Percentiles rank a stretch among this genome's conserved stretches.
Conservation (phyloP, 2,113 vertebrate genomes). For the Halichoeres trimaculatus region DNA sequence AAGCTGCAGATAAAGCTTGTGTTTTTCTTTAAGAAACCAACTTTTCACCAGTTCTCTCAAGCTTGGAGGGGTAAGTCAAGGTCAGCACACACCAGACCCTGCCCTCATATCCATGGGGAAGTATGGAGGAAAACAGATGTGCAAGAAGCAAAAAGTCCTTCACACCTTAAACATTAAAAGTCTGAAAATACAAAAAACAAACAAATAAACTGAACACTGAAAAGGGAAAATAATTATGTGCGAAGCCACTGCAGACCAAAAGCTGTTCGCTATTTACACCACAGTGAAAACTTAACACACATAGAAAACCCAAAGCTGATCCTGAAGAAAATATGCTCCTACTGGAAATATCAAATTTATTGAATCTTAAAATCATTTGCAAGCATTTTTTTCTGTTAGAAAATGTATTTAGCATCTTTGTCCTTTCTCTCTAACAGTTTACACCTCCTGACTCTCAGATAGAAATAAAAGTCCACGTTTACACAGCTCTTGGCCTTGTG, state of each 20-base stretch:
- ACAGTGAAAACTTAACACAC: conserved; percentile 3
- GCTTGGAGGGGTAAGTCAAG: conserved; percentile 29
- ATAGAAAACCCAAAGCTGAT: not conserved
- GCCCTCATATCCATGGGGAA: conserved; percentile 25
- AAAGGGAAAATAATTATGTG: not conserved
- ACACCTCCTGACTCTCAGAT: conserved; percentile 29
- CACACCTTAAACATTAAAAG: conserved; percentile 1
- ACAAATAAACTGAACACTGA: not conserved
- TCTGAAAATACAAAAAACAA: not conserved
- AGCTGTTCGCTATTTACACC: conserved; percentile 34
- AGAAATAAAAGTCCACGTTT: no score
- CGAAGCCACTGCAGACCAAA: not conserved
- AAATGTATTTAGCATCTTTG: not conserved
- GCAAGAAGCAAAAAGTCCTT: not conserved
- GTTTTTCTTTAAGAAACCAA: not conserved
- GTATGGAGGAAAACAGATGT: conserved; percentile 31
- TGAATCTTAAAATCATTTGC: not conserved
- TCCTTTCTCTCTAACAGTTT: conserved; percentile 8
- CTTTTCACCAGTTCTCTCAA: conserved; percentile 34
- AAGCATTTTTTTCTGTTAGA: not conserved
- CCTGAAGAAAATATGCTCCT: not conserved
- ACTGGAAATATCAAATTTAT: not conserved
- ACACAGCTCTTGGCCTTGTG: conserved; percentile 3
- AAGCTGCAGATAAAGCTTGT: not conserved
- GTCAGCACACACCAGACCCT: conserved; percentile 41